A percentile compares a stretch with the other conserved stretches of the same genome.
These are phyloP conservation scores for Eristalinus aeneus DNA, from an alignment of 2,888 invertebrate genomes.

Conservation along the genomic window DNA sequence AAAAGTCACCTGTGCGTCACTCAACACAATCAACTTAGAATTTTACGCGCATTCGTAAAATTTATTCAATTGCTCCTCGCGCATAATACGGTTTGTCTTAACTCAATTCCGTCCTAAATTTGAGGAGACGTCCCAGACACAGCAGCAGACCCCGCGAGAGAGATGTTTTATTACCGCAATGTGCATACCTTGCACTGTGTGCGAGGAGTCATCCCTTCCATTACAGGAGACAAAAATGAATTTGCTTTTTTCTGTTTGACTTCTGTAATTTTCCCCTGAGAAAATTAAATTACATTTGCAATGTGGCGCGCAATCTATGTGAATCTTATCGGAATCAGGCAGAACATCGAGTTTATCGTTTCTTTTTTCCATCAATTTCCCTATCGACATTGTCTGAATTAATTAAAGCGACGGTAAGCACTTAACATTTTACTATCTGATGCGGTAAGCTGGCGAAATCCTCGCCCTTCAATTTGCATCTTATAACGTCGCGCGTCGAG, in stretches of 20 bases:
- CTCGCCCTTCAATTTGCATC: not conserved
- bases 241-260: too few relatives aligned
- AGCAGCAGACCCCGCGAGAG: not conserved
- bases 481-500: not conserved
- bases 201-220: too few relatives aligned
- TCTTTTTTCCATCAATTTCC: too few relatives aligned
- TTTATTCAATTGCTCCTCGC: not conserved
- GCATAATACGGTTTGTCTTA: not conserved
- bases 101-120: not conserved
- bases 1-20: not conserved
- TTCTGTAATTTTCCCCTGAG: not conserved
- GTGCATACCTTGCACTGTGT: not conserved
- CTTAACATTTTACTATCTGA: not conserved
- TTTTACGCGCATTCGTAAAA: not conserved
- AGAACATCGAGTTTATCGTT: not conserved
- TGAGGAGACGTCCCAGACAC: not conserved
- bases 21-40: not conserved
- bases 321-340: not conserved
- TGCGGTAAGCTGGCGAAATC: not conserved
- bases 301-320: not conserved
- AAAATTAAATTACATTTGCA: not conserved
- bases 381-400: not conserved
- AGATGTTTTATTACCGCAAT: not conserved
- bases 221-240: too few relatives aligned
- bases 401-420: not conserved